Conservation (phyloP, 2,888 invertebrate species). For the Blomia tropicalis region DNA sequence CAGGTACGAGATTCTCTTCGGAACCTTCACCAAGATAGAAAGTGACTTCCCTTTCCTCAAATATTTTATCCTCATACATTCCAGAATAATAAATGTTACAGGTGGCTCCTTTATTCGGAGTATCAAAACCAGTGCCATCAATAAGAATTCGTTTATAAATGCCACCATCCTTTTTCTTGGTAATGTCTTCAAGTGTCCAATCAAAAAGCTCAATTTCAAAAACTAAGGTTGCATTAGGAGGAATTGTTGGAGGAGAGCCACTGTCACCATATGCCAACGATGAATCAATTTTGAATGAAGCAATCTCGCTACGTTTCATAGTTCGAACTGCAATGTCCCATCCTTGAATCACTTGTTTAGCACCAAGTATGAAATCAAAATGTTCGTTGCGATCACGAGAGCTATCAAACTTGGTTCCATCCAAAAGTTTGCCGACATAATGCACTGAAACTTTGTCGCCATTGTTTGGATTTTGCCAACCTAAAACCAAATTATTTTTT, state of each 20-base stretch:
- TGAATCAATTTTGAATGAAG: conserved; percentile 62
- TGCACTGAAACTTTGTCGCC: conserved; percentile 63
- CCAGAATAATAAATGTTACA: conserved; percentile 65
- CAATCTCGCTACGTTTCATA: conserved; percentile 78
- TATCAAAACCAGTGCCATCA: conserved; percentile 52
- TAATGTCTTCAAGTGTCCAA: conserved; percentile 77
- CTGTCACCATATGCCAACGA: conserved; percentile 74
- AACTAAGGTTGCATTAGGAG: conserved; percentile 65
- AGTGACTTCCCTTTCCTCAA: conserved; percentile 64
- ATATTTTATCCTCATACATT: conserved; percentile 47
- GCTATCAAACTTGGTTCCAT: conserved; percentile 83
- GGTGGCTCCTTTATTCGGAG: conserved; percentile 62
- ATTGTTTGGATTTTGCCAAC: conserved; percentile 50
- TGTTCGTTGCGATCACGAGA: conserved; percentile 64
- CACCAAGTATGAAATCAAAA: conserved; percentile 71
- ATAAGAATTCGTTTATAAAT: conserved; percentile 56
- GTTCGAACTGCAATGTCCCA: conserved; percentile 87
- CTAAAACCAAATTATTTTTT: conserved; percentile 39
- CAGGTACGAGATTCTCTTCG: conserved; percentile 56
- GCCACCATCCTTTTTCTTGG: conserved; percentile 62
- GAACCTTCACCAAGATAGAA: conserved; percentile 73
- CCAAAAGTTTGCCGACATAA: conserved; percentile 69
- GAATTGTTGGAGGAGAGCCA: conserved; percentile 74
- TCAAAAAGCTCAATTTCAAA: conserved; percentile 65
- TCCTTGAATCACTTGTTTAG: conserved; percentile 69